Percentiles rank a stretch among this genome's conserved stretches.
phyloP scores from a whole-genome alignment of 2,113 vertebrate genomes.

The Mixornis gularis region DNA sequence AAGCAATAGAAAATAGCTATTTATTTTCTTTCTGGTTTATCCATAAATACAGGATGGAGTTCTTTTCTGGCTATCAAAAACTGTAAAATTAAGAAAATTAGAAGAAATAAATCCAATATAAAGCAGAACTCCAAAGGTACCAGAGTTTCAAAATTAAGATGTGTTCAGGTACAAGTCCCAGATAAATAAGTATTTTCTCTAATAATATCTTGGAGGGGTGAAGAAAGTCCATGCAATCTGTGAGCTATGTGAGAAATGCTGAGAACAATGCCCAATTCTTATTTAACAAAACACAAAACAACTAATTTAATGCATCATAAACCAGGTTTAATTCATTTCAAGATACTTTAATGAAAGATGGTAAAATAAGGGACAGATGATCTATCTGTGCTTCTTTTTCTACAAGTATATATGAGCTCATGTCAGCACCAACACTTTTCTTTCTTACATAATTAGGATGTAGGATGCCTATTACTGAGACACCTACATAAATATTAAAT shows the following conservation, averaged over 20 bases:
- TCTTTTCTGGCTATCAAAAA: neutral
- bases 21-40: neutral
- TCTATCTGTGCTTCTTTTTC: conserved; percentile 16
- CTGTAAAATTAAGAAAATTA: neutral
- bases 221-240: neutral
- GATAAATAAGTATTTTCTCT: neutral
- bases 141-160: neutral
- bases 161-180: neutral
- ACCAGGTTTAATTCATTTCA: neutral
- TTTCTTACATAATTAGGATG: conserved; percentile 59
- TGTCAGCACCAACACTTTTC: conserved; percentile 41
- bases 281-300: conserved; percentile 5
- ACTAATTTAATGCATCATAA: conserved; percentile 34
- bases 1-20: neutral
- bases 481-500: conserved; percentile 65
- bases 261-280: neutral
- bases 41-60: neutral
- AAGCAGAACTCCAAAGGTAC: neutral
- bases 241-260: neutral
- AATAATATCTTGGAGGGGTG: neutral
- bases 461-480: conserved; percentile 54
- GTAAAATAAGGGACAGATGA: conserved; percentile 36
- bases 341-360: neutral
- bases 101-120: neutral
- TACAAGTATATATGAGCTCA: conserved; percentile 28